Evolutionary conservation across 1,140 invertebrate genomes (phyloP).

Genomic region (Neotoxoptera formosana): DNA sequence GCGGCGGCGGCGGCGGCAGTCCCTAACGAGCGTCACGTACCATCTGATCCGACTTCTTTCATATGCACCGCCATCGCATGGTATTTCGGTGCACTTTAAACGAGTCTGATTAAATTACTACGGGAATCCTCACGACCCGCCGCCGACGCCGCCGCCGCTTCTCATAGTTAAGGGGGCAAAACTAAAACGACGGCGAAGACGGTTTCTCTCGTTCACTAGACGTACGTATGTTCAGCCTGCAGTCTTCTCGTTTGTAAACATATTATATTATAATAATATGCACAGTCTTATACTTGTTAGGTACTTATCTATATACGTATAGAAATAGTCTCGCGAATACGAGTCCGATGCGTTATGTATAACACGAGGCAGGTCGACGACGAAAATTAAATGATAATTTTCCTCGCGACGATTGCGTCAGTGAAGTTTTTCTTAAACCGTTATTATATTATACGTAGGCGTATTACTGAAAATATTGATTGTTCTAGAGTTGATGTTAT

Average conservation of each 20-base stretch:
- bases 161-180: not conserved
- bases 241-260: not conserved
- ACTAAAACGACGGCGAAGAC: conserved; percentile 8
- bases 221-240: not conserved
- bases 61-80: conserved; percentile 43
- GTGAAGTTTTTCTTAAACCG: not conserved
- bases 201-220: not conserved
- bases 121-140: conserved; percentile 52
- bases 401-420: not conserved
- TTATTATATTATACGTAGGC: too few relatives aligned
- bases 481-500: not conserved
- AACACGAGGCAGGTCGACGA: not conserved
- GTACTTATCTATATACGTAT: not conserved
- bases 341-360: not conserved
- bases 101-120: conserved; percentile 52
- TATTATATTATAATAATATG: not conserved
- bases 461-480: not conserved
- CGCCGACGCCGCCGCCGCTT: not conserved
- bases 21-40: conserved; percentile 57
- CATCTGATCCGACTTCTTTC: conserved; percentile 54
- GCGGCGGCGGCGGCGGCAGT: conserved; percentile 19
- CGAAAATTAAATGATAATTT: not conserved
- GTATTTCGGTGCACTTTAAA: conserved; percentile 57
- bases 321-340: not conserved
- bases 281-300: not conserved